Conservation (phyloP, 23 tunicate species). For the Phallusia fumigata region DNA sequence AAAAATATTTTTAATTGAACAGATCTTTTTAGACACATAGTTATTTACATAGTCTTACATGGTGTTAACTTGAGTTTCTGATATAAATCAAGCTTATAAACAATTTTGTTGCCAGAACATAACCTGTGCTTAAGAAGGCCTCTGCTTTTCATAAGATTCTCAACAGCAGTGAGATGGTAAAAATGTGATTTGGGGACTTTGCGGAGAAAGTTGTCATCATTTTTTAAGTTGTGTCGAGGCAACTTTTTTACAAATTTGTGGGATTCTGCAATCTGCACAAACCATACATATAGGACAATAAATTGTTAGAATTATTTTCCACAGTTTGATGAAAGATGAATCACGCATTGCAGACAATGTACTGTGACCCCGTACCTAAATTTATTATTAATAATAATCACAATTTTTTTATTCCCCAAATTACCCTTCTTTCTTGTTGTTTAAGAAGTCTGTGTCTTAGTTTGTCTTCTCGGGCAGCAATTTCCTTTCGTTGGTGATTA, state of each 20-base stretch:
- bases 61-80: background rate
- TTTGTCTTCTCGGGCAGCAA: constrained; percentile 43
- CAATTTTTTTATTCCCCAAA: too few relatives aligned
- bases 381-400: too few relatives aligned
- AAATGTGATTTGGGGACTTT: constrained; percentile 54
- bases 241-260: constrained; percentile 16
- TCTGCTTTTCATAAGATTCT: constrained; percentile 66
- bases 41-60: too few relatives aligned
- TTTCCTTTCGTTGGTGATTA: constrained; percentile 46
- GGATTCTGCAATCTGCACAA: constrained; percentile 27
- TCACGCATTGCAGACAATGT: too few relatives aligned
- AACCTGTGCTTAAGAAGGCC: constrained; percentile 46
- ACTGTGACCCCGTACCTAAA: too few relatives aligned
- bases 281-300: background rate
- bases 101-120: background rate
- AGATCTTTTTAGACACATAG: too few relatives aligned
- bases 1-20: too few relatives aligned
- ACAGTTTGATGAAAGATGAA: too few relatives aligned
- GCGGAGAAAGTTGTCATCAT: constrained; percentile 37
- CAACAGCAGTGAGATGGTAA: constrained; percentile 56
- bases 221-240: constrained; percentile 29
- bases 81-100: background rate
- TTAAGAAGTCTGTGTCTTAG: constrained; percentile 10
- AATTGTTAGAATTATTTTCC: too few relatives aligned
- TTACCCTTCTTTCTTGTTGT: constrained; percentile 35